Conservation (phyloP, 2,113 vertebrate species). For the Onychostruthus taczanowskii region DNA sequence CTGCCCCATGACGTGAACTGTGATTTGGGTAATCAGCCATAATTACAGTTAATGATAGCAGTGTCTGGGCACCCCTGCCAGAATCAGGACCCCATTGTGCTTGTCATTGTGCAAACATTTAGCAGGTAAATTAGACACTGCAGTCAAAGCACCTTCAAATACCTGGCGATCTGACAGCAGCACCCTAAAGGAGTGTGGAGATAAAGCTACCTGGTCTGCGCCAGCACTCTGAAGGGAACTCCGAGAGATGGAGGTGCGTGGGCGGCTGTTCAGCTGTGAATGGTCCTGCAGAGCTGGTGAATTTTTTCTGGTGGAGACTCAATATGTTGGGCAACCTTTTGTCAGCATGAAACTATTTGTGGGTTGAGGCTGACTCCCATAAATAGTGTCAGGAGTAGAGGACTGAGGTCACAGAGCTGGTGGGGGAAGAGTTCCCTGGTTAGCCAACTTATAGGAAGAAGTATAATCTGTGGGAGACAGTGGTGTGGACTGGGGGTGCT, state of each 20-base stretch:
- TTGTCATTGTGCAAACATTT: constrained; percentile 29
- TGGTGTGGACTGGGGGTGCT: not conserved
- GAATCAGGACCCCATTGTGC: not conserved
- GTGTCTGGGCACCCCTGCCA: constrained; percentile 29
- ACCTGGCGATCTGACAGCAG: not conserved
- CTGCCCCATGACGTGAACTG: constrained; percentile 7
- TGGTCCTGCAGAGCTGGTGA: not conserved
- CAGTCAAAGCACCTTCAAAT: not conserved
- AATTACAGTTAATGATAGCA: constrained; percentile 36
- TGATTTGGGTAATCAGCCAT: constrained; percentile 21
- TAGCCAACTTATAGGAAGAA: not conserved
- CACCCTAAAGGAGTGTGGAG: not conserved
- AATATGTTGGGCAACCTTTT: not conserved
- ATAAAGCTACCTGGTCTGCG: not conserved
- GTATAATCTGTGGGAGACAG: not conserved
- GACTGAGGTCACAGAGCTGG: not conserved
- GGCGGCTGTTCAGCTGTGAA: accelerated
- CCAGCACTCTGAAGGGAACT: not conserved
- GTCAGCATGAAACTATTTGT: not conserved
- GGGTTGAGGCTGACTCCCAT: constrained; percentile 21
- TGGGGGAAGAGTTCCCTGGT: not conserved
- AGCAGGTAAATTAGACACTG: not conserved
- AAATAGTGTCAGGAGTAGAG: not conserved
- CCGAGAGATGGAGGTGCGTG: accelerated
- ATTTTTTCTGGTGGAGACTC: constrained; percentile 5